Percentiles rank a stretch among this genome's conserved stretches.
phyloP scores from a whole-genome alignment of 2,113 vertebrate genomes.

The Cairina moschata region DNA sequence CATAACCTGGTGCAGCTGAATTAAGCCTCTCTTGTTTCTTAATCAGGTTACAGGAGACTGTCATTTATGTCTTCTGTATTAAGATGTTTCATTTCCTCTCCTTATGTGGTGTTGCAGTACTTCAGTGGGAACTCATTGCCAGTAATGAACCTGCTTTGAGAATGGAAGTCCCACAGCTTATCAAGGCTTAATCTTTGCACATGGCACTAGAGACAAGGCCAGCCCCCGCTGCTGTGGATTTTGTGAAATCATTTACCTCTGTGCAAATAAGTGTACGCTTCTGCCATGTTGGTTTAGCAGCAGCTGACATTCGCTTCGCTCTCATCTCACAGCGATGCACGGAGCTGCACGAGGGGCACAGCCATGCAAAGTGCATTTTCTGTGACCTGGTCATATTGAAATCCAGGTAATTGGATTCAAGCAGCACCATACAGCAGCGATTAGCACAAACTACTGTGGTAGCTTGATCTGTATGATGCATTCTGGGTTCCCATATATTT shows the following conservation, averaged over 20 bases:
- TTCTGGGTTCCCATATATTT: fast-evolving
- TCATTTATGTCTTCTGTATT: not conserved
- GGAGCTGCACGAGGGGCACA: fast-evolving
- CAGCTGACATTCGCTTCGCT: not conserved
- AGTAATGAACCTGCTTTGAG: not conserved
- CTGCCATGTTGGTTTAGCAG: not conserved
- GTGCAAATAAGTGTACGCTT: fast-evolving
- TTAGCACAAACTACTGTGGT: fast-evolving
- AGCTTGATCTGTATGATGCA: not conserved
- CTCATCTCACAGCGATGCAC: fast-evolving
- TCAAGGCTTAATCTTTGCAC: not conserved
- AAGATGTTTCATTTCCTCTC: not conserved
- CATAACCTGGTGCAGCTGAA: not conserved
- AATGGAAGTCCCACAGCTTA: not conserved
- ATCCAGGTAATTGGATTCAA: not conserved
- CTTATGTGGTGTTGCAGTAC: not conserved
- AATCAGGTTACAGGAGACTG: not conserved
- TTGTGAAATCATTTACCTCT: not conserved
- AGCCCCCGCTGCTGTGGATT: not conserved
- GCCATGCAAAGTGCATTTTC: not conserved
- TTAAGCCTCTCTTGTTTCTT: not conserved
- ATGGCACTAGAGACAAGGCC: not conserved
- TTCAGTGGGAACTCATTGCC: not conserved
- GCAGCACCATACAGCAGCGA: not conserved
- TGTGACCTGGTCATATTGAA: fast-evolving